Evolutionary conservation across 2,888 invertebrate species (phyloP), one percentile per base, ranked within the genome.

Genomic region (Tachina fera): DNA sequence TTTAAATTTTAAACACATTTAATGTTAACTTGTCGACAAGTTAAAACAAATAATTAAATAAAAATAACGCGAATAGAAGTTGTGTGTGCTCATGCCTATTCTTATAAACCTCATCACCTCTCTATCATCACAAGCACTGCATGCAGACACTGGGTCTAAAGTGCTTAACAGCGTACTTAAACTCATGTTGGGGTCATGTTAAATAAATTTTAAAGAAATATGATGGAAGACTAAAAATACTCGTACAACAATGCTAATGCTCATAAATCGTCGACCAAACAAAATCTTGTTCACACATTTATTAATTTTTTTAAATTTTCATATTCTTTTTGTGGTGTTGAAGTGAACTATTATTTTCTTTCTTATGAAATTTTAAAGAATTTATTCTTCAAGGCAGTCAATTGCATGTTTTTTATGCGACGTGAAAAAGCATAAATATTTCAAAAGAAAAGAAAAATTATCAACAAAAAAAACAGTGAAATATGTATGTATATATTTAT

Each of bases 251-350:
- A 71, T 53, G 13, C 47, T 9, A 43, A 71, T 53, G 13, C 47
- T 14, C 71, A 83, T 86, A 83, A 86, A 86, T 83, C 75, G 71
- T 79, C 43, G 41, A 61, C 19, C 16, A 39, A 63, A 22, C 31
- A 56, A 72, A 60, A 19, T 86, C 78, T 70, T 86, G 82, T 79
- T 86, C 79, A 86, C 86, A 86, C 86, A 86, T 86, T 86, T 83
- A 83, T 79, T 83, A 79, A 86, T 83, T 86, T 75, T 79, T 76
- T 58, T 75, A 78, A 72, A 80, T 76, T 76, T 76, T 61, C 63
- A 43, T 58, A 67, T 14, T 39, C 47, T 31, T 47, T 39, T 51
- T 49, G 1, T 39, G 53, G 72, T 41, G 39, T 49, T 6, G 11
- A 47, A 5, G 45, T 47, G 8, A 41, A 61, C 31, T 22, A 43